Base-by-base conservation (phyloP, 1,140 invertebrate species). In the Dendroctonus ponderosae region DNA sequence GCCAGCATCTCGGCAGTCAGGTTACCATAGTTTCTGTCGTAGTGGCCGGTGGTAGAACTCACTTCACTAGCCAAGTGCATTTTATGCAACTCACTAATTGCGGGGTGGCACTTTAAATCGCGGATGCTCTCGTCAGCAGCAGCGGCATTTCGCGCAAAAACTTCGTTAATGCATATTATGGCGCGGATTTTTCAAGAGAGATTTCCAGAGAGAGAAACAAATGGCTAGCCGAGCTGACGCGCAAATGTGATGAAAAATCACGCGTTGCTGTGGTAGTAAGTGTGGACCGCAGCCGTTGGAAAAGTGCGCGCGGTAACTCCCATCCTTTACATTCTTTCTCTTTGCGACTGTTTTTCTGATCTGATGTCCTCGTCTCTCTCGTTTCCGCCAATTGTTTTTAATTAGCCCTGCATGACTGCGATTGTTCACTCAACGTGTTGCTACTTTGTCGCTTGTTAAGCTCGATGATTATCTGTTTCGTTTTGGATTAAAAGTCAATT, bases 1-100 rank as follows among this genome's bases (percentile, higher is more conserved):
- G 91, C 89, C 57, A 94, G 78, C 48, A 91, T 80, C 74, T 93
- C 91, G 11, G 91, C 90, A n/a, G 90, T 91, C 66, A 91, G 77
- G 39, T 85, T 84, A 54, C 85, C 64, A 77, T 79, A 71, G 77
- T 78, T 59, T 80, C 82, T 65, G 79, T 82, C 66, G 80, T 78
- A 80, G 69, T 84, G 72, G 72, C 83, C 78, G 15, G 85, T 87
- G 49, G 86, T 88, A 67, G 86, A 87, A 78, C 82, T 86, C 75
- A 87, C 86, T 83, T 87, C 86, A 79, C 84, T 85, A 70, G 85
- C 85, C 74, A 88, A 79, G 81, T 88, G 86, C 86, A 88, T 88
- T 59, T 46, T 72, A 12, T 46, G 8, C 43, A 11, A n/a, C 26
- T 41, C 26, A 26, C 26, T 26, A 26, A 26, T 26, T 26, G 26